Conservation (phyloP, 2,797 vertebrate genomes). For the Menidia menidia region DNA sequence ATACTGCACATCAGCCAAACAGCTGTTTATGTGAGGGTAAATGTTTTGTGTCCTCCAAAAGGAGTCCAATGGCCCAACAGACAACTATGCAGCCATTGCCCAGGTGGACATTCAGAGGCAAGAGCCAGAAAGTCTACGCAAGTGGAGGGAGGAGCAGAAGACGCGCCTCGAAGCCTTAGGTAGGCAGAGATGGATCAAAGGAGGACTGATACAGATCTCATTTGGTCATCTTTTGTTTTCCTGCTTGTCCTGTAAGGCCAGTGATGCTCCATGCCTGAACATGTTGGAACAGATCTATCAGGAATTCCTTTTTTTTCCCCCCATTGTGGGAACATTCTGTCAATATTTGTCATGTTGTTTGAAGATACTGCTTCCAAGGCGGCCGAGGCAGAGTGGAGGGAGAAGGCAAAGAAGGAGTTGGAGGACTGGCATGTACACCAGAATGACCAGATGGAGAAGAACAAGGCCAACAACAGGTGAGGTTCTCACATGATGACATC, state of each 20-base stretch:
- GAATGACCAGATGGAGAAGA: slow-evolving; percentile 97
- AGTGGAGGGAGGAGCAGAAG: slow-evolving; percentile 98
- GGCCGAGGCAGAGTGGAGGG: slow-evolving; percentile 93
- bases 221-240: not conserved
- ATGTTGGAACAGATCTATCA: not conserved
- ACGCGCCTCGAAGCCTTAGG: slow-evolving; percentile 92
- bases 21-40: not conserved
- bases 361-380: slow-evolving; percentile 93
- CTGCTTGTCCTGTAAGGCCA: not conserved
- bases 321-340: not conserved
- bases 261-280: not conserved
- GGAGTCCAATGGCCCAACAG: slow-evolving; percentile 90
- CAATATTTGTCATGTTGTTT: not conserved
- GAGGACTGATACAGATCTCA: too few relatives aligned
- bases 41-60: slow-evolving; percentile 58
- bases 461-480: slow-evolving; percentile 96
- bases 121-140: slow-evolving; percentile 96
- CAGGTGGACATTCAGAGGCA: slow-evolving; percentile 94
- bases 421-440: slow-evolving; percentile 98
- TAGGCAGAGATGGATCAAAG: slow-evolving; percentile 63
- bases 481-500: slow-evolving; percentile 12
- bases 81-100: slow-evolving; percentile 93
- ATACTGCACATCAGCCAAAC: not conserved
- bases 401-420: slow-evolving; percentile 95
- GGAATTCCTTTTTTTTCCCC: not conserved